Percentiles rank a stretch among this genome's conserved stretches.
Conservation (phyloP, 2,797 vertebrate genomes). For the Sylvilagus floridanus region DNA sequence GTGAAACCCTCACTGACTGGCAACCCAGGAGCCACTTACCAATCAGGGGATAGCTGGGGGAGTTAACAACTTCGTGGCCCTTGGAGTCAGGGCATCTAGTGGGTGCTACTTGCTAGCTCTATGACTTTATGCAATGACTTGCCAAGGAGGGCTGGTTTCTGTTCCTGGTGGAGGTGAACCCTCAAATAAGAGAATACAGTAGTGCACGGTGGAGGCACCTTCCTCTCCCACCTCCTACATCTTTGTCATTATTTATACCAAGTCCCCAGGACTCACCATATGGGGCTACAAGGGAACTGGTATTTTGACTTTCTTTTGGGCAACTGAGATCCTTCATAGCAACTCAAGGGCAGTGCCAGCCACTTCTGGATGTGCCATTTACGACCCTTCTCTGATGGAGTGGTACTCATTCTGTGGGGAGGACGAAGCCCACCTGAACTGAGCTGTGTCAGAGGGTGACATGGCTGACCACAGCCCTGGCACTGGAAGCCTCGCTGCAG, state of each 20-base stretch:
- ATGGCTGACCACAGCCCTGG: not conserved
- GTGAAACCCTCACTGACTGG: not conserved
- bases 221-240: not conserved
- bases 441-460: too few relatives aligned
- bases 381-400: not conserved
- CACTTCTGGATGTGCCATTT: not conserved
- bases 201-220: too few relatives aligned
- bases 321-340: not conserved
- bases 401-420: not conserved
- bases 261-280: not conserved
- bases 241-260: too few relatives aligned
- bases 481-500: not conserved
- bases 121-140: not conserved
- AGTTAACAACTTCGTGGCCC: not conserved
- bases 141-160: not conserved
- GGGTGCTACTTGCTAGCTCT: not conserved
- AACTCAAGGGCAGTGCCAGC: not conserved
- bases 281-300: not conserved
- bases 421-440: not conserved
- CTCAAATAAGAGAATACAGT: not conserved
- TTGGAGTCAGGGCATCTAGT: fast-evolving
- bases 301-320: not conserved
- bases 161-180: not conserved
- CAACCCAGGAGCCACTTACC: not conserved
- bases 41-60: not conserved